A percentile compares a stretch with the other conserved stretches of the same genome.
Conservation (phyloP, 2,113 vertebrate species). For the Delphinus delphis region DNA sequence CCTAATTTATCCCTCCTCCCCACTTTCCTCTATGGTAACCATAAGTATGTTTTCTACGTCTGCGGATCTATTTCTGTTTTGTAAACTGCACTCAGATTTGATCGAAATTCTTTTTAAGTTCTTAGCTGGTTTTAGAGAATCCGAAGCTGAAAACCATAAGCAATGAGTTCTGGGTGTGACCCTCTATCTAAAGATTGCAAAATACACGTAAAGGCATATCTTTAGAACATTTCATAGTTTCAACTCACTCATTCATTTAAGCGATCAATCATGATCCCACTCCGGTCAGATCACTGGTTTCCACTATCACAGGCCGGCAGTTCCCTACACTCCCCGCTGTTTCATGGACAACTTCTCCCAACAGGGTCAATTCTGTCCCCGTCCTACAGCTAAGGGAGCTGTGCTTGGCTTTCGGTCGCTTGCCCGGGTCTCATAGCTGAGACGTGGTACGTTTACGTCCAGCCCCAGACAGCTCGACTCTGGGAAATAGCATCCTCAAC, state of each 20-base stretch:
- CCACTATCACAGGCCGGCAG: rapidly evolving
- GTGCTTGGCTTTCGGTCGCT: neutral
- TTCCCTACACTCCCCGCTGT: rapidly evolving
- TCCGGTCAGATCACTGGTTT: neutral
- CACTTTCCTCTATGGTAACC: neutral
- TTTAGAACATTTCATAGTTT: neutral
- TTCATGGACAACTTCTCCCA: neutral
- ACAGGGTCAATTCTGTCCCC: neutral
- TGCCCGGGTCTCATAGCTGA: neutral
- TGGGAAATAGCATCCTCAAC: neutral
- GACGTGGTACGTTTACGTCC: neutral
- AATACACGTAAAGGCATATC: neutral
- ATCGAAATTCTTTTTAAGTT: neutral
- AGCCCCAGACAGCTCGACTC: neutral
- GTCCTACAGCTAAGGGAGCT: rapidly evolving
- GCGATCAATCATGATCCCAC: neutral
- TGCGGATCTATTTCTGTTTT: neutral
- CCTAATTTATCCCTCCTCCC: neutral
- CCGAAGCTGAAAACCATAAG: neutral
- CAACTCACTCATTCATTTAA: neutral
- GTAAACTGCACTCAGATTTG: neutral
- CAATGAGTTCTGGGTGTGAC: neutral
- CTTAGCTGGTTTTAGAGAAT: neutral
- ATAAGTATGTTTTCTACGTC: neutral
- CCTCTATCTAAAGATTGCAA: neutral